These are phyloP conservation scores for Paedocypris micromegethes DNA, from an alignment of 2,797 vertebrate genomes.

Conservation along the genomic window DNA sequence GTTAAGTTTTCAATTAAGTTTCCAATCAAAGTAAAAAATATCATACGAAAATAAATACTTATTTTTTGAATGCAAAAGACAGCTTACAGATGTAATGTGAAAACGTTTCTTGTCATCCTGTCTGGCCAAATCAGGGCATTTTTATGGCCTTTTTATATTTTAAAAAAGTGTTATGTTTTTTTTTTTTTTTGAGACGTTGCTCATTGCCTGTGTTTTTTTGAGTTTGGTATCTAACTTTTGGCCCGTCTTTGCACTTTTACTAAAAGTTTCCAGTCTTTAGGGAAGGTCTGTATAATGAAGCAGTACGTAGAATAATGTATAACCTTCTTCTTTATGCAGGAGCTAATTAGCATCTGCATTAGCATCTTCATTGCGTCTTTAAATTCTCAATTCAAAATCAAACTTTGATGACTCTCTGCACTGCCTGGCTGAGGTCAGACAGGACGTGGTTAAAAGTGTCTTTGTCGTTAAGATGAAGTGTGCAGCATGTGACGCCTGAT, in stretches of 20 bases:
- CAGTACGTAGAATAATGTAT: conserved; percentile 3
- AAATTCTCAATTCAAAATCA: conserved; percentile 19
- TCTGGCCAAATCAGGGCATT: too few relatives aligned
- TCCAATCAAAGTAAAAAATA: too few relatives aligned
- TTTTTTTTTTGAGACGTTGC: neutral
- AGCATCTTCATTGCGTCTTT: neutral
- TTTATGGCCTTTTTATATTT: too few relatives aligned
- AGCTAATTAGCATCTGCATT: conserved; percentile 14
- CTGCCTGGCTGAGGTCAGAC: conserved; percentile 21
- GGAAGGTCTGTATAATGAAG: conserved; percentile 11
- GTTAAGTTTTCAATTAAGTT: too few relatives aligned
- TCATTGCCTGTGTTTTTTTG: neutral
- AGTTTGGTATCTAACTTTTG: conserved; percentile 1
- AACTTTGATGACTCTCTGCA: conserved; percentile 3
- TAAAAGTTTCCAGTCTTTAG: conserved; percentile 9
- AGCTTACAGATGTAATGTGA: neutral
- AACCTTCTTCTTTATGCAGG: neutral
- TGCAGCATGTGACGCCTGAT: conserved; percentile 8
- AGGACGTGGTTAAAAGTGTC: conserved; percentile 16
- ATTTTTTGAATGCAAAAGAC: neutral
- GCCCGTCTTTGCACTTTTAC: conserved; percentile 1
- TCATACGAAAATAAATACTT: too few relatives aligned
- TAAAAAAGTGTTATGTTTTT: too few relatives aligned
- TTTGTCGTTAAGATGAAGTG: conserved; percentile 38
- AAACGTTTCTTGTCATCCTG: too few relatives aligned